phyloP scores from a whole-genome alignment of 2,113 vertebrate species.

The Ivindomyrus marchei region DNA sequence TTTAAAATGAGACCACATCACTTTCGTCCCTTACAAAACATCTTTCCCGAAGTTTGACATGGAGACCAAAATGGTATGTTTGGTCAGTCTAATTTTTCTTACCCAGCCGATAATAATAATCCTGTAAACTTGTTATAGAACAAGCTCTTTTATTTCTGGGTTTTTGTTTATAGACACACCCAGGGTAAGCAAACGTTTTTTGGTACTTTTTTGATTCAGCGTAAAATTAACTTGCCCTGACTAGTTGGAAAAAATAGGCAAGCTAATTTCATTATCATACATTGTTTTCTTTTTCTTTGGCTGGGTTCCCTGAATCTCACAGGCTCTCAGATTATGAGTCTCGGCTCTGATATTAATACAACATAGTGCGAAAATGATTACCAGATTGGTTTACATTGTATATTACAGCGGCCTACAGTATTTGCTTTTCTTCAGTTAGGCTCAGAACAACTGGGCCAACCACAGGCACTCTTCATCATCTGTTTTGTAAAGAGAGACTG shows the following conservation, averaged over 20 bases:
- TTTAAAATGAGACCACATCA: not conserved
- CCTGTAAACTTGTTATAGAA: not conserved
- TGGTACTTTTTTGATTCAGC: not conserved
- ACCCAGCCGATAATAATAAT: conserved; percentile 1
- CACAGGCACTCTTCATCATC: not conserved
- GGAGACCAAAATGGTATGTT: conserved; percentile 13
- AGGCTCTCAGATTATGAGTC: not conserved
- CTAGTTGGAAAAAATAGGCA: not conserved
- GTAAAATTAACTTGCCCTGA: not conserved
- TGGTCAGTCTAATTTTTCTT: conserved; percentile 8
- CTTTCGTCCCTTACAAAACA: not conserved
- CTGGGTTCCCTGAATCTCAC: not conserved
- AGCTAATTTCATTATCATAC: not conserved
- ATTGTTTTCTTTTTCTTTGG: not conserved
- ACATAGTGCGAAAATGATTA: not conserved
- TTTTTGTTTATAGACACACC: conserved; percentile 11
- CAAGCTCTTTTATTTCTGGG: not conserved
- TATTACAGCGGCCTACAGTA: not conserved
- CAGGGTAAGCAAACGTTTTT: not conserved
- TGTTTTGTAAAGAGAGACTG: not conserved
- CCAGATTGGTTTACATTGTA: not conserved
- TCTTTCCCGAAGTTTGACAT: not conserved
- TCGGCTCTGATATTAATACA: not conserved
- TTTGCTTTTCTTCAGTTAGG: not conserved
- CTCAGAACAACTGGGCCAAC: not conserved